Evolutionary conservation across 2,113 vertebrate species (phyloP).

Genomic region (human (Homo sapiens)): GRCh38 chr20:5902001-5902500

Average conservation of each 20-base stretch:
- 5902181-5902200: neutral
- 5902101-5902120: neutral
- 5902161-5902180: neutral
- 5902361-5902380: neutral
- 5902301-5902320: neutral
- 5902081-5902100: neutral
- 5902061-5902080: neutral
- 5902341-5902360: neutral
- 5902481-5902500: neutral
- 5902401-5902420: neutral
- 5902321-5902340: neutral
- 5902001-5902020: neutral
- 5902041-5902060: neutral
- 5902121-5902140: neutral
- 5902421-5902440: neutral
- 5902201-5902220: neutral
- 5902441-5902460: neutral
- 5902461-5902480: neutral
- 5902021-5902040: neutral
- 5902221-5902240: neutral
- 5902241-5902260: neutral
- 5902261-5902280: neutral
- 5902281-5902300: neutral
- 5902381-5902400: neutral
- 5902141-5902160: neutral